Evolutionary conservation across 2,888 invertebrate species (phyloP).

Genomic region (Andrena chrysosceles): DNA sequence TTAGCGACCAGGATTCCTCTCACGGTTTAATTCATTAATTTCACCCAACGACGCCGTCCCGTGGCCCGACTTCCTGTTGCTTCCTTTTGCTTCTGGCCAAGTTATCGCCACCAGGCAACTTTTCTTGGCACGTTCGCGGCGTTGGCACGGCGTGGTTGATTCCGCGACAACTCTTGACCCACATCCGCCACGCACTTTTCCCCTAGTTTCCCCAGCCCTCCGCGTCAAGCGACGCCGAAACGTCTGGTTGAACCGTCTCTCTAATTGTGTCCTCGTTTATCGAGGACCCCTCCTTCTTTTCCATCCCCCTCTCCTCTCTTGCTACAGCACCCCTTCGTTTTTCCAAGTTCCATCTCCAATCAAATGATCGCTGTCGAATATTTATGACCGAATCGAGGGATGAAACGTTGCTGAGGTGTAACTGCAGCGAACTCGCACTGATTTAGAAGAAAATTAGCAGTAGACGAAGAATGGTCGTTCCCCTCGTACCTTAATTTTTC

Average conservation of each 20-base stretch:
- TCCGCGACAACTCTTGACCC: slow-evolving; percentile 65
- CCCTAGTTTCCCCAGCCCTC: not conserved
- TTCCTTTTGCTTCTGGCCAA: slow-evolving; percentile 66
- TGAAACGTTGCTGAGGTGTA: too few relatives aligned
- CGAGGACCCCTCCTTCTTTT: not conserved
- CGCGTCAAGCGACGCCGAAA: slow-evolving; percentile 17
- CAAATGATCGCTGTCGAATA: too few relatives aligned
- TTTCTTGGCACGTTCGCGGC: slow-evolving; percentile 72
- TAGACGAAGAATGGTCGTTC: too few relatives aligned
- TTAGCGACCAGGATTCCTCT: slow-evolving; percentile 20
- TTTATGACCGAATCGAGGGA: too few relatives aligned
- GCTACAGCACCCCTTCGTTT: not conserved
- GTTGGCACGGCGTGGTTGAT: slow-evolving; percentile 64
- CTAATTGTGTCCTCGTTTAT: slow-evolving; percentile 2
- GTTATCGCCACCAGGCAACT: slow-evolving; percentile 65
- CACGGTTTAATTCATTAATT: slow-evolving; percentile 64
- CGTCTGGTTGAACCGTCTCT: slow-evolving; percentile 8
- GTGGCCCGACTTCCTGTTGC: slow-evolving; percentile 69
- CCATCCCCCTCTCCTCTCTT: not conserved
- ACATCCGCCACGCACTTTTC: slow-evolving; percentile 62
- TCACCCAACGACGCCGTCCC: slow-evolving; percentile 24
- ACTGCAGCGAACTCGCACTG: too few relatives aligned
- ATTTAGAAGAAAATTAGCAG: too few relatives aligned
- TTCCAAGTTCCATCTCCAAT: too few relatives aligned
- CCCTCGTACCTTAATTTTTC: too few relatives aligned